Base-by-base conservation (phyloP, 1,140 invertebrate genomes). In the Brachionus paranguensis region DNA sequence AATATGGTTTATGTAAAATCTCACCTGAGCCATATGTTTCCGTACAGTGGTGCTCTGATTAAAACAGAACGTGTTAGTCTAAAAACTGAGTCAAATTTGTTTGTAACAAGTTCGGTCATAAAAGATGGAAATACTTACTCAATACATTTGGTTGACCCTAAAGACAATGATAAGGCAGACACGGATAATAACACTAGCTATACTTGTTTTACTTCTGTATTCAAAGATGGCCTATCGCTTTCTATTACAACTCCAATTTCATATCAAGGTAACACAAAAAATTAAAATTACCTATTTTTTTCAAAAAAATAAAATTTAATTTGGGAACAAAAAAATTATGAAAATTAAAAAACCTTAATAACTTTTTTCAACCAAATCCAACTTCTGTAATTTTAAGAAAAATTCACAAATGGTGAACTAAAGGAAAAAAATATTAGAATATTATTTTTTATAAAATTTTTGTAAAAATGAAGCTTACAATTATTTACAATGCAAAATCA, bases 71-170 rank as follows among this genome's bases (percentile, higher is more conserved):
- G 86, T 79, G 87, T 86, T 78, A 86, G 88, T 74, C 88, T 88
- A 86, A 84, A 87, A 24, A 88, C 88, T 70, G 27, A 47, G 14
- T 60, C 81, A 7, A 68, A 76, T 41, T 27, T 74, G 4, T 45
- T 20, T 33, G 86, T 89, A 0, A 86, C 86, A 20, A 86, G 87
- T 6, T 84, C 86, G 29, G 86, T 89, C 5, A 41, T 88, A 65
- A 89, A 89, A 79, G 88, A 89, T 85, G 88, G 87, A n/a, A 88
- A 90, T 85, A 85, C 86, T 12, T 88, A 89, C 84, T 85, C 85
- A 47, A 86, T 90, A 2, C 89, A 90, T 85, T 85, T 90, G 24
- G 43, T 89, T 8, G 87, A 90, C 72, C 89, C 89, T 10, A 45
- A 43, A 50, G 47, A 76, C 1, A 33, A 29, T 33, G 37, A 37